A percentile compares a stretch with the other conserved stretches of the same genome.
phyloP scores from a whole-genome alignment of 1,140 invertebrate genomes.

The Helicoverpa armigera region DNA sequence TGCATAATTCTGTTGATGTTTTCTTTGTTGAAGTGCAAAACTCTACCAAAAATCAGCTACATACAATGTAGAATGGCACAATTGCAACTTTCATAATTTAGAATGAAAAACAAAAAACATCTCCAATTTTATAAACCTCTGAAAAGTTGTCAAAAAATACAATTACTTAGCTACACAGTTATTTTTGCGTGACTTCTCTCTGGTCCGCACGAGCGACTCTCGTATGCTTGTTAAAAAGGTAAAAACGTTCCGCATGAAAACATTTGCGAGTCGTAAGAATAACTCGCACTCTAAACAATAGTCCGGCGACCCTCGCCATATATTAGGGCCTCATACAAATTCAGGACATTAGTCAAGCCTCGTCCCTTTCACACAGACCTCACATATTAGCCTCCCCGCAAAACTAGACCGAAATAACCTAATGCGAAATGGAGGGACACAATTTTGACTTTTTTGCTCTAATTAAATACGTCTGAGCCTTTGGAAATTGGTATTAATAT shows the following conservation, averaged over 20 bases:
- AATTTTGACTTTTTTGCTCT: conserved; percentile 3
- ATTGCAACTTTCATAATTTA: no score
- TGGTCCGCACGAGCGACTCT: no score
- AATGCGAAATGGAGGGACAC: conserved; percentile 5
- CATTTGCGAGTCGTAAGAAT: conserved; percentile 34
- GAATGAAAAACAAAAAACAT: no score
- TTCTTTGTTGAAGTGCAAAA: no score
- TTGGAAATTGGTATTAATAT: not conserved
- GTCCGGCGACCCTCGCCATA: conserved; percentile 26
- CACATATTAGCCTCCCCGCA: not conserved
- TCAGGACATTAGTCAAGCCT: conserved; percentile 37
- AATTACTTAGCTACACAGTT: no score
- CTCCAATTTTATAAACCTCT: no score
- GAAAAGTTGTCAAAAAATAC: no score
- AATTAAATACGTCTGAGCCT: not conserved
- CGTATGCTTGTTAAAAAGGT: not conserved
- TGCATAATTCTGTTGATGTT: no score
- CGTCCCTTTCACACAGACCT: conserved; percentile 23
- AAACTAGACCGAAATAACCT: conserved; percentile 7
- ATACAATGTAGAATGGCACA: no score
- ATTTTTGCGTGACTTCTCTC: no score
- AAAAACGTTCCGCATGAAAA: conserved; percentile 13
- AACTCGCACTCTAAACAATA: conserved; percentile 37
- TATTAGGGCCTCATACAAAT: conserved; percentile 43
- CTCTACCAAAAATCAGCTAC: no score